A percentile compares a stretch with the other conserved stretches of the same genome.
phyloP scores from a whole-genome alignment of 2,888 invertebrate species.

The Heteromurus nitidus region DNA sequence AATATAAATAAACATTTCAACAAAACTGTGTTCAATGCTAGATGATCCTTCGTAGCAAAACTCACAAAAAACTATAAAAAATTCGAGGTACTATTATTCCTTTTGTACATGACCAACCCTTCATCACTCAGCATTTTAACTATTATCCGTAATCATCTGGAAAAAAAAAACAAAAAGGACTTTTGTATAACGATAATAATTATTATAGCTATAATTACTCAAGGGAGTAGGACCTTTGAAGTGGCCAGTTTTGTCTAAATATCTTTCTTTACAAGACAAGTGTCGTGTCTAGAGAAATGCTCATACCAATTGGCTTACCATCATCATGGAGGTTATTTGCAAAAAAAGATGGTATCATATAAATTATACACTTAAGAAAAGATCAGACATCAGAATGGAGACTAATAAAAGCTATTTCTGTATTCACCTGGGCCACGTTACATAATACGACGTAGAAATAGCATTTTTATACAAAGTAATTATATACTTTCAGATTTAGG shows the following conservation, averaged over 20 bases:
- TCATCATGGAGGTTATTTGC: slow-evolving; percentile 12
- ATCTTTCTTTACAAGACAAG: too few relatives aligned
- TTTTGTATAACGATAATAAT: slow-evolving; percentile 42
- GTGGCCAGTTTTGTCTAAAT: slow-evolving; percentile 2
- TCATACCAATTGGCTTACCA: not conserved
- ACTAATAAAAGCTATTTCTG: too few relatives aligned
- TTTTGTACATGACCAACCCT: not conserved
- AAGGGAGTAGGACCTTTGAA: not conserved
- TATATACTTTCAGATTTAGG: too few relatives aligned
- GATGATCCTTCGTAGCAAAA: not conserved
- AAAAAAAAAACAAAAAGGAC: slow-evolving; percentile 34
- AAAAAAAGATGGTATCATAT: slow-evolving; percentile 35
- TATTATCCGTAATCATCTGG: slow-evolving; percentile 33
- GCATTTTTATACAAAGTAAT: too few relatives aligned
- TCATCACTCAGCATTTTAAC: not conserved
- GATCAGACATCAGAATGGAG: not conserved
- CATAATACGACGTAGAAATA: too few relatives aligned
- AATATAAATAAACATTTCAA: not conserved
- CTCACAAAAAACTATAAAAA: not conserved
- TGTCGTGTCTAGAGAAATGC: not conserved
- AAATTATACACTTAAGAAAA: too few relatives aligned
- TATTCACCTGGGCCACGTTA: too few relatives aligned
- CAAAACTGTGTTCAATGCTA: not conserved
- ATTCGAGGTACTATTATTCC: not conserved
- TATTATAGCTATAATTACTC: slow-evolving; percentile 43